These are phyloP conservation scores for Lithophane semibrunnea DNA, from an alignment of 2,888 invertebrate species.

Conservation along the genomic window DNA sequence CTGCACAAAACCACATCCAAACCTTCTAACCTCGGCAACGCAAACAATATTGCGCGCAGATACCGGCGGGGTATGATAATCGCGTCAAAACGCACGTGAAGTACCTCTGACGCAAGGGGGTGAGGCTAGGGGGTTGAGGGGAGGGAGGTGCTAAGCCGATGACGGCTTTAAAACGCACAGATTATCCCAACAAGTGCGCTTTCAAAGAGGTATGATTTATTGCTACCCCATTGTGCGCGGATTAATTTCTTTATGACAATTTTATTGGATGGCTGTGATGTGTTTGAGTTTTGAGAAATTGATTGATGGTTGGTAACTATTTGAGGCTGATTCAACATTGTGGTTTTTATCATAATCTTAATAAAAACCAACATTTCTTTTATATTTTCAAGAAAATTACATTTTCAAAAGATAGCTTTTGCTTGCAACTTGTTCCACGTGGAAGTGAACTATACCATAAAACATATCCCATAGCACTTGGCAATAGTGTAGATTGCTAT, in stretches of 20 bases:
- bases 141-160: constrained; percentile 82
- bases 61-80: constrained; percentile 89
- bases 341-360: not conserved
- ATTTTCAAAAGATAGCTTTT: not conserved
- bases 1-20: constrained; percentile 68
- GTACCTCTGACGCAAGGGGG: constrained; percentile 74
- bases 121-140: constrained; percentile 32
- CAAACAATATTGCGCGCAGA: constrained; percentile 89
- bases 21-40: constrained; percentile 36
- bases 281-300: constrained; percentile 30
- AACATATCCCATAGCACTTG: too few relatives aligned
- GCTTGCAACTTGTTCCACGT: too few relatives aligned
- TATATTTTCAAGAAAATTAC: not conserved
- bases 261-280: constrained; percentile 36
- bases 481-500: not conserved
- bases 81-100: constrained; percentile 91
- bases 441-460: not conserved
- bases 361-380: not conserved
- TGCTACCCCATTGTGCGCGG: constrained; percentile 70
- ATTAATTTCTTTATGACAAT: constrained; percentile 64
- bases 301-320: constrained; percentile 11
- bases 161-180: constrained; percentile 88
- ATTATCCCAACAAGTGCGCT: constrained; percentile 87
- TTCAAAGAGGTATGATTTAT: constrained; percentile 83
- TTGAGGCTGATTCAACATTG: not conserved